Percentiles rank a stretch among this genome's conserved stretches.
Conservation (phyloP, 1,140 invertebrate species). For the Stegodyphus mimosarum region DNA sequence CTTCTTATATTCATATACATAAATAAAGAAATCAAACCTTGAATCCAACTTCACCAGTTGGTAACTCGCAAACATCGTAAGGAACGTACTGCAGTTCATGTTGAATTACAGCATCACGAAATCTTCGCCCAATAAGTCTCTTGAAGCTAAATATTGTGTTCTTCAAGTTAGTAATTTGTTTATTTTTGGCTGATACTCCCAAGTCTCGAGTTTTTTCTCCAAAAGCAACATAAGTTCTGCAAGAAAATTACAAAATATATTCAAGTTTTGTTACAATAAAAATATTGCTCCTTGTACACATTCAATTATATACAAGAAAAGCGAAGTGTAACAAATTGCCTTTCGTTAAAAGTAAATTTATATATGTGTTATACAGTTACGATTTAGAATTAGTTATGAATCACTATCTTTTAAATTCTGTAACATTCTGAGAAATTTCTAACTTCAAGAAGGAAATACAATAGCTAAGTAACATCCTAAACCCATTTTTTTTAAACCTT, state of each 20-base stretch:
- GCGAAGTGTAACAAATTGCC: too few species aligned
- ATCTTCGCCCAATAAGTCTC: conserved; percentile 81
- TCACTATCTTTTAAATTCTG: too few species aligned
- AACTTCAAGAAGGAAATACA: too few species aligned
- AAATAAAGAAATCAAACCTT: conserved; percentile 70
- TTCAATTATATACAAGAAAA: too few species aligned
- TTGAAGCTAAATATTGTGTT: conserved; percentile 97
- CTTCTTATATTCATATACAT: too few species aligned
- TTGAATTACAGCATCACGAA: conserved; percentile 85
- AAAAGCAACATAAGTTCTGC: conserved; percentile 88
- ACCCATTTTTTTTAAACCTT: too few species aligned
- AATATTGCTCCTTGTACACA: too few species aligned
- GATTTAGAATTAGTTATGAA: too few species aligned
- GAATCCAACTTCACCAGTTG: conserved; percentile 82
- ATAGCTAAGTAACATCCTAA: too few species aligned
- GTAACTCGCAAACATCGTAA: conserved; percentile 77
- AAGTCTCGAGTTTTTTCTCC: conserved; percentile 90
- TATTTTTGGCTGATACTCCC: conserved; percentile 96
- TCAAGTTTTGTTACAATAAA: background rate
- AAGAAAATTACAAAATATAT: background rate
- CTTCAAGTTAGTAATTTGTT: conserved; percentile 95
- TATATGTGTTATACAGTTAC: too few species aligned
- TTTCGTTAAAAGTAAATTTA: too few species aligned
- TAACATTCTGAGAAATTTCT: too few species aligned
- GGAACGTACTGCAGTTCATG: conserved; percentile 81